phyloP scores from a whole-genome alignment of 2,113 vertebrate species.

The Condylura cristata region DNA sequence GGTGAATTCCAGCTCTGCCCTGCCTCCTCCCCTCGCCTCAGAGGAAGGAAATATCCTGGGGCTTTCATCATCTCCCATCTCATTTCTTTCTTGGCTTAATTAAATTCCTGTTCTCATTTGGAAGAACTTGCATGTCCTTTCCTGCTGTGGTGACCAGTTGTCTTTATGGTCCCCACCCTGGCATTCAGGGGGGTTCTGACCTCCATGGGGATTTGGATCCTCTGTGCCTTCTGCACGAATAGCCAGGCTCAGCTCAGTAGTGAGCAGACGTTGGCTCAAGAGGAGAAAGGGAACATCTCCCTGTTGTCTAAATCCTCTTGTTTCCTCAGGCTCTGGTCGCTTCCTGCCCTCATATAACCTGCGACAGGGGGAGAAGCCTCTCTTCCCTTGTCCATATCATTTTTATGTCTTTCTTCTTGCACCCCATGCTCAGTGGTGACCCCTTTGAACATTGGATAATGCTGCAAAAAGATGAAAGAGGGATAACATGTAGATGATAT shows the following conservation, averaged over 20 bases:
- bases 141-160: neutral
- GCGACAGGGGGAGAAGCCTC: neutral
- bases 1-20: neutral
- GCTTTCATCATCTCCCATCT: slow-evolving; percentile 53
- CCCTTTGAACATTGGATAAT: neutral
- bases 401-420: neutral
- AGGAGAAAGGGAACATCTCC: neutral
- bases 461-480: neutral
- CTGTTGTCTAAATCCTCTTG: neutral
- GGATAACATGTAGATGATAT: neutral
- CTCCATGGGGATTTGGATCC: neutral
- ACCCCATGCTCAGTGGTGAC: neutral
- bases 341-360: rapidly evolving
- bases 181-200: neutral
- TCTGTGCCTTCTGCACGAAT: neutral
- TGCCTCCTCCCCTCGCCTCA: neutral
- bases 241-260: neutral
- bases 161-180: neutral
- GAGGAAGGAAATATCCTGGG: neutral
- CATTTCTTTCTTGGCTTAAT: slow-evolving; percentile 51
- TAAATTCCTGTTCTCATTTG: slow-evolving; percentile 68
- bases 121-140: slow-evolving; percentile 32
- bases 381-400: neutral
- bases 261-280: neutral
- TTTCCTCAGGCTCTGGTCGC: neutral